Conservation (phyloP, 2,113 vertebrate genomes). For the Azemiops feae region DNA sequence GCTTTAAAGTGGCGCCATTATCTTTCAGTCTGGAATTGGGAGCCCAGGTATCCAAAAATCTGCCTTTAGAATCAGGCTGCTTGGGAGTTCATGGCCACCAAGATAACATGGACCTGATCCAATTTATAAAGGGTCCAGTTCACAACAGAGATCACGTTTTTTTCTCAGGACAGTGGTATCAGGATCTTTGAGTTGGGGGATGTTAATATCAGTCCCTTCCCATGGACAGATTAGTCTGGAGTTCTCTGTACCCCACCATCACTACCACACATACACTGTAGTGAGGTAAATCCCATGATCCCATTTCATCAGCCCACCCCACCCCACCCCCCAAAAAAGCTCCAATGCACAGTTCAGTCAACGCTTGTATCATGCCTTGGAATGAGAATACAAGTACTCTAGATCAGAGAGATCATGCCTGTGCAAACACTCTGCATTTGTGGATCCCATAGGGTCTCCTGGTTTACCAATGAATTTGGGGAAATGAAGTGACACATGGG, state of each 20-base stretch:
- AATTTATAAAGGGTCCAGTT: not conserved
- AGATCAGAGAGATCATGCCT: not conserved
- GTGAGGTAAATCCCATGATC: not conserved
- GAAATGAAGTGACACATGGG: not conserved
- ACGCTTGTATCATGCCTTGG: not conserved
- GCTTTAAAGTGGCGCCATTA: too few relatives aligned
- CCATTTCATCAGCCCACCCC: not conserved
- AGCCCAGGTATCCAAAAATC: too few relatives aligned
- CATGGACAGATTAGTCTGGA: not conserved
- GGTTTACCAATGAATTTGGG: not conserved
- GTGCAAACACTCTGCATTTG: not conserved
- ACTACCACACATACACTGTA: not conserved
- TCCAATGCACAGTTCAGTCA: too few relatives aligned
- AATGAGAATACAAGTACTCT: not conserved
- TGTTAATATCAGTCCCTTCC: not conserved
- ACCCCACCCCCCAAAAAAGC: too few relatives aligned
- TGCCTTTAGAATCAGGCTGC: not conserved
- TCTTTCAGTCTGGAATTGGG: too few relatives aligned
- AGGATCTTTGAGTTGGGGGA: not conserved
- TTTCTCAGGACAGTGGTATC: not conserved
- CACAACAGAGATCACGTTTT: not conserved
- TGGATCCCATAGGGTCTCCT: not conserved
- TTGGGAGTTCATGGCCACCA: not conserved
- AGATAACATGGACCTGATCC: not conserved
- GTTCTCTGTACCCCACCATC: not conserved